Evolutionary conservation across 64 coral and sea anemone genomes (phyloP), one percentile per base, ranked within the genome.

Genomic region (Acropora tenuis): DNA sequence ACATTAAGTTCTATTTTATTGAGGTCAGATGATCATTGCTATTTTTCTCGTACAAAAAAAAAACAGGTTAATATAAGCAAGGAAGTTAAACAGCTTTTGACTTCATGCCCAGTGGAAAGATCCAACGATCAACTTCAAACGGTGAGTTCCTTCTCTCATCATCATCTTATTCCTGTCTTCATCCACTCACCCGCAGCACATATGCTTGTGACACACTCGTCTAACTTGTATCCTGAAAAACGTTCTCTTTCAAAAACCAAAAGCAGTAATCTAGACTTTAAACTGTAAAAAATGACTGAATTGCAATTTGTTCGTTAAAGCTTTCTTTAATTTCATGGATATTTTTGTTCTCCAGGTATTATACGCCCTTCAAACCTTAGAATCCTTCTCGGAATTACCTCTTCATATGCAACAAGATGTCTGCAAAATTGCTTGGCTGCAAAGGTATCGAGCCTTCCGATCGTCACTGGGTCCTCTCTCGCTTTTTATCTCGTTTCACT

Each of bases 401-500:
- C 87, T 96, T 17, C 95, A 93, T 59, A 96, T 96, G 95, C 95
- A 96, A 71, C 87, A 96, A 76, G 87, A 92, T 7, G 80, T 96
- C n/a, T 93, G 95, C 44, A 93, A 93, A 93, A 91, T 96, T 55
- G 95, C 95, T 20, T 96, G 91, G 95, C 77, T 92, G 50, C 95
- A 96, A 90, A 96, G 91, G 95, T 96, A 86, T 17, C 19, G 8
- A 76, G 19, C 68, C 20, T 10, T 30, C 16, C 17, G 5, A 2
- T 13, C 40, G 5, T 53, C 18, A 9, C 65, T 45, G 1, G 4
- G 10, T 6, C 80, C n/a, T 1, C 69, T 48, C 60, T 63, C 16
- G 10, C 60, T 63, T 63, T 63, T 63, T 10, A 12, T 30, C 6
- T 55, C 52, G 5, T 6, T 7, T 30, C 19, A 41, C 68, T 19